These are phyloP conservation scores for Galeopsomyia nigrocyanea DNA, from an alignment of 2,888 invertebrate genomes.

Conservation along the genomic window DNA sequence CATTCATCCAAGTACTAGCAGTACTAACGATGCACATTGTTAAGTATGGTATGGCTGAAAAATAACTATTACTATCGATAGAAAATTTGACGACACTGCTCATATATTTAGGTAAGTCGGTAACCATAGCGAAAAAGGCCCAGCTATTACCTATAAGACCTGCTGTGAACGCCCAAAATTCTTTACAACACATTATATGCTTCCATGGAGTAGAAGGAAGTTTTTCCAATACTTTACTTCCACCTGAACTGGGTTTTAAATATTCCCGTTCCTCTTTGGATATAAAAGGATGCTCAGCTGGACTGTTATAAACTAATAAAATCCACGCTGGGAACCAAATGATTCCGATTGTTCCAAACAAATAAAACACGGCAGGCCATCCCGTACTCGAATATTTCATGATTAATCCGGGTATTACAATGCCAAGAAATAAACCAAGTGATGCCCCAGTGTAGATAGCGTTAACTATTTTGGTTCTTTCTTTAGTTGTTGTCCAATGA, in stretches of 20 bases:
- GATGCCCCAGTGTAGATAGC: constrained; percentile 7
- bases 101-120: constrained; percentile 68
- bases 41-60: constrained; percentile 68
- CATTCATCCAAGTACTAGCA: constrained; percentile 64
- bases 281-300: constrained; percentile 54
- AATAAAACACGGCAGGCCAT: constrained; percentile 82
- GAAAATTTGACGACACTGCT: constrained; percentile 66
- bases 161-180: constrained; percentile 82
- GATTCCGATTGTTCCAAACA: constrained; percentile 79
- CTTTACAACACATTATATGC: constrained; percentile 71
- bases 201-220: constrained; percentile 59
- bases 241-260: constrained; percentile 26
- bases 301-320: constrained; percentile 49
- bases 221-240: constrained; percentile 5
- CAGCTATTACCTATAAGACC: constrained; percentile 69
- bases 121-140: constrained; percentile 64
- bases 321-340: constrained; percentile 79
- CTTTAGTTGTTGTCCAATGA: constrained; percentile 80
- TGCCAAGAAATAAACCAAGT: constrained; percentile 68
- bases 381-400: background rate
- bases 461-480: constrained; percentile 52
- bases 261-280: constrained; percentile 48
- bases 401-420: constrained; percentile 76
- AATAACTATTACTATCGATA: constrained; percentile 66
- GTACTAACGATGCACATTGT: constrained; percentile 68